Percentiles rank a stretch among this genome's conserved stretches.
Evolutionary conservation across 2,888 invertebrate species (phyloP).

Genomic region (Protophormia terraenovae): DNA sequence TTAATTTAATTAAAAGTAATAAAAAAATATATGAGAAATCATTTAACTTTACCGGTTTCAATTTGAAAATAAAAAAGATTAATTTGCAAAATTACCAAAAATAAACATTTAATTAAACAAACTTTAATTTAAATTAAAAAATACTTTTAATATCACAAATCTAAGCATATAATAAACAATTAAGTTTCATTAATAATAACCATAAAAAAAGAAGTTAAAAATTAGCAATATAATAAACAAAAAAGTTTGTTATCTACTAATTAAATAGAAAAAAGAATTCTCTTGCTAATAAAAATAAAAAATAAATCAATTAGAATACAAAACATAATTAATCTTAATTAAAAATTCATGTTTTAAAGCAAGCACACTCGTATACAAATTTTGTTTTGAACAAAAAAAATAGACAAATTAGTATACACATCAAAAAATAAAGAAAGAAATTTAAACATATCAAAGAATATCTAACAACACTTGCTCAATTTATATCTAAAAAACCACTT

Average conservation of each 20-base stretch:
- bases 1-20: no score
- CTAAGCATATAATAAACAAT: background rate
- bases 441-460: background rate
- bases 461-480: slow-evolving; percentile 27
- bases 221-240: background rate
- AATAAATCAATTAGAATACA: background rate
- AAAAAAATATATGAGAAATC: no score
- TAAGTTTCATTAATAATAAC: background rate
- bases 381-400: no score
- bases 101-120: no score
- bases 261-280: no score
- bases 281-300: background rate
- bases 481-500: background rate
- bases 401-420: no score
- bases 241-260: background rate
- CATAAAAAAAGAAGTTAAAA: background rate
- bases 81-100: no score
- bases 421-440: no score
- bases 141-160: no score
- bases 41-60: no score
- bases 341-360: background rate
- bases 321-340: slow-evolving; percentile 15
- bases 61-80: no score
- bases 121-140: no score
- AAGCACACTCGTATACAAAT: background rate